Evolutionary conservation across 2,888 invertebrate genomes (phyloP).

Genomic region (Fissipunctia ypsillon): DNA sequence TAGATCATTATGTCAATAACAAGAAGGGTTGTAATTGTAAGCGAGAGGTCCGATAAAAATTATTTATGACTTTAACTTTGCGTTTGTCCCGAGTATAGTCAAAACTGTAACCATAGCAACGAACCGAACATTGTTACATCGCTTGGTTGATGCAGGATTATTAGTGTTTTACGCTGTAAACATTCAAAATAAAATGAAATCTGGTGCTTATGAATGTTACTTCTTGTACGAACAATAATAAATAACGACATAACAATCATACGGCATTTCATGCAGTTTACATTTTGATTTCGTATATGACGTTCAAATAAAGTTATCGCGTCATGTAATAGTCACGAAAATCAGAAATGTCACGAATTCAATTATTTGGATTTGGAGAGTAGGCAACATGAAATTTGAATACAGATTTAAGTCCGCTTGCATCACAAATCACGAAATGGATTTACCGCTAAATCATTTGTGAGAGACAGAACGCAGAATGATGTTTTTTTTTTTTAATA

Average conservation of each 20-base stretch:
- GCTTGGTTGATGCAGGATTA: background rate
- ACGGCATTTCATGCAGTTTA: background rate
- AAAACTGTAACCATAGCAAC: background rate
- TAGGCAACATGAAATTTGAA: background rate
- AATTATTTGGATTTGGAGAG: background rate
- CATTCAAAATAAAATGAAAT: background rate
- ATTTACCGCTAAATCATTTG: background rate
- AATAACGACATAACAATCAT: background rate
- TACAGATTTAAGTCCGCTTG: background rate
- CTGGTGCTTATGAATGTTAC: background rate
- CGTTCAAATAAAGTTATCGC: constrained; percentile 6
- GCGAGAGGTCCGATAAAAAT: too few species aligned
- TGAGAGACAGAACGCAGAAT: background rate
- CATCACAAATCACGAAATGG: background rate
- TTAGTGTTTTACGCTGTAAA: background rate
- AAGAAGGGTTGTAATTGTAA: too few species aligned
- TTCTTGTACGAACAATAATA: background rate
- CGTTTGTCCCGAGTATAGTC: too few species aligned
- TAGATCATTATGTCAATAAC: too few species aligned
- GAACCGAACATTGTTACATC: background rate
- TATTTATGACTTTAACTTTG: too few species aligned
- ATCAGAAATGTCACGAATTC: background rate
- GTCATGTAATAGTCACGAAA: background rate
- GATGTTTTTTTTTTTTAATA: background rate
- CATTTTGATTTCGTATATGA: background rate